Conservation (phyloP, 2,113 vertebrate genomes). For the Alaudala cheleensis region DNA sequence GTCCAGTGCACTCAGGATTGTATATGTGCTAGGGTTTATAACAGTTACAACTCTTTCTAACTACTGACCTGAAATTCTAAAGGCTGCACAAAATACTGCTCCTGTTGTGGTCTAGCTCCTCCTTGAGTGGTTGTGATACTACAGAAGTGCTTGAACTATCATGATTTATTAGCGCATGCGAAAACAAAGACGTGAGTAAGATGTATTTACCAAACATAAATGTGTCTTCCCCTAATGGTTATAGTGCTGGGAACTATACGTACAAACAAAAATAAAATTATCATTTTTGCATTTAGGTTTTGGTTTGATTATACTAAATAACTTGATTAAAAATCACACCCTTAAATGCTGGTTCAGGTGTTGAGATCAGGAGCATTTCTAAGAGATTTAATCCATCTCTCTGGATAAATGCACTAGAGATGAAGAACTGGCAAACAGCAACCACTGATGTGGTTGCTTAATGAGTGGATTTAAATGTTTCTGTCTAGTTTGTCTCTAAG, state of each 20-base stretch:
- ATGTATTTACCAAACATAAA: neutral
- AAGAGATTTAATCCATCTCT: neutral
- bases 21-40: neutral
- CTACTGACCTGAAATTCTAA: neutral
- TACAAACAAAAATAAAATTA: neutral
- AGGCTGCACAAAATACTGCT: neutral
- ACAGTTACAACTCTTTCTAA: neutral
- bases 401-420: neutral
- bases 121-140: fast-evolving
- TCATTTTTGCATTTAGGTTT: neutral
- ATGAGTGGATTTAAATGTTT: neutral
- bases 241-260: neutral
- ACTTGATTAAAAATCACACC: neutral
- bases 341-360: neutral
- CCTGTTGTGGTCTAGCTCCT: neutral
- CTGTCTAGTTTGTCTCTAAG: neutral
- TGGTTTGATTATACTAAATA: neutral
- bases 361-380: neutral
- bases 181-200: neutral
- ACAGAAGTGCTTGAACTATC: neutral
- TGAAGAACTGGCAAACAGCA: neutral
- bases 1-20: neutral
- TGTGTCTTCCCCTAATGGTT: neutral
- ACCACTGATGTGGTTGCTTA: neutral
- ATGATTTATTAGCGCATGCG: neutral